These are phyloP conservation scores for Mythimna ferrago DNA, from an alignment of 2,888 invertebrate genomes.

Conservation along the genomic window DNA sequence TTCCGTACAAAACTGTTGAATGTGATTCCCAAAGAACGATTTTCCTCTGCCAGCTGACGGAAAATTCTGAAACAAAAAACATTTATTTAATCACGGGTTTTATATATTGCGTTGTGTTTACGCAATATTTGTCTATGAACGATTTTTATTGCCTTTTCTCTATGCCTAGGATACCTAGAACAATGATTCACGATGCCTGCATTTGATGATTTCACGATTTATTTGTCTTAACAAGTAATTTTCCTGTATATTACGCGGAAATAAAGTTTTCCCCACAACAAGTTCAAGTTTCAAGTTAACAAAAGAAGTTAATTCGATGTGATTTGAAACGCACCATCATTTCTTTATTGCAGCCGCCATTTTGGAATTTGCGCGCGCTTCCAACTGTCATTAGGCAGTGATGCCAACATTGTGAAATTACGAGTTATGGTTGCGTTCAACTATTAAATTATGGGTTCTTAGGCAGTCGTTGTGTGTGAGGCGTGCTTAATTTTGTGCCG, in stretches of 20 bases:
- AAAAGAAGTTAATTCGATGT: constrained; percentile 81
- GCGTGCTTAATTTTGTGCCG: constrained; percentile 78
- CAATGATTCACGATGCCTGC: constrained; percentile 47
- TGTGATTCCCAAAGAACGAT: constrained; percentile 34
- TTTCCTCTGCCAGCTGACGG: constrained; percentile 19
- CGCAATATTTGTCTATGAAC: constrained; percentile 25
- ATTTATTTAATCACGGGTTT: constrained; percentile 5
- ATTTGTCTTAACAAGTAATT: constrained; percentile 56
- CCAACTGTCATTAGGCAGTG: constrained; percentile 88
- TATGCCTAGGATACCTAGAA: constrained; percentile 17
- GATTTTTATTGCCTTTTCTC: constrained; percentile 38
- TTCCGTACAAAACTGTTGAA: neutral
- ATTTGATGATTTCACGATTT: constrained; percentile 57
- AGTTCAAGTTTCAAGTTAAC: constrained; percentile 72
- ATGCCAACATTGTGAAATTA: constrained; percentile 88
- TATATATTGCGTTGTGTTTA: constrained; percentile 30
- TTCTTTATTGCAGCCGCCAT: constrained; percentile 83
- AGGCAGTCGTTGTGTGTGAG: constrained; percentile 73
- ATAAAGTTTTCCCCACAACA: constrained; percentile 73
- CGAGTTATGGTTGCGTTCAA: constrained; percentile 84
- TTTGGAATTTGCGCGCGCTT: constrained; percentile 84
- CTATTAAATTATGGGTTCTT: constrained; percentile 86
- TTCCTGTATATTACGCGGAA: constrained; percentile 63
- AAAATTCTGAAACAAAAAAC: constrained; percentile 22
- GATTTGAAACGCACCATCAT: constrained; percentile 86